These are phyloP conservation scores for Poecilia velifera DNA, from an alignment of 2,797 vertebrate genomes.

Conservation along the genomic window DNA sequence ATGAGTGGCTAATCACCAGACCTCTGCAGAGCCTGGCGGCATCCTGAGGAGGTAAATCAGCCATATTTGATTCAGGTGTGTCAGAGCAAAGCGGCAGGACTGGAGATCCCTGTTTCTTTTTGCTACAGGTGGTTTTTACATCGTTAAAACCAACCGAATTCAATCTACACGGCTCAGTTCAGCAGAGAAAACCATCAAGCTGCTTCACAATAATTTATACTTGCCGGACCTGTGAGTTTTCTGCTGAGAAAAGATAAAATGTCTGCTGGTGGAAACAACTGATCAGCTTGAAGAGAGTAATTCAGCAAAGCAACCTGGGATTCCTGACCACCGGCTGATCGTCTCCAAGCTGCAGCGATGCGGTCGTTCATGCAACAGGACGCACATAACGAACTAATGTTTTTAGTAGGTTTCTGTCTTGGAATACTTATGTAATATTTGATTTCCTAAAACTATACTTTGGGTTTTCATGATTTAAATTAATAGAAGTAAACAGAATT, in stretches of 20 bases:
- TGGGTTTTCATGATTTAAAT: background rate
- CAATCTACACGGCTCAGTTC: background rate
- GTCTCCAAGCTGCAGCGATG: slow-evolving; percentile 2
- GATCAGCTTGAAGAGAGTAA: background rate
- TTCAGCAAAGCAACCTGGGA: background rate
- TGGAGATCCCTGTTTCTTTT: background rate
- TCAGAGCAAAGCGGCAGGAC: background rate
- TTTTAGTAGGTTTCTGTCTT: background rate
- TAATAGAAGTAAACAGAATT: background rate
- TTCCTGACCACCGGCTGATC: background rate
- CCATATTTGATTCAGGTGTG: slow-evolving; percentile 3
- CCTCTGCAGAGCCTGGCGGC: background rate
- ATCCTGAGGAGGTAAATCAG: background rate
- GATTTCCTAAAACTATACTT: background rate
- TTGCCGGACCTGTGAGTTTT: background rate
- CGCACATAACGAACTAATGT: background rate
- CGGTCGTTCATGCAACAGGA: background rate
- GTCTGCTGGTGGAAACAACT: background rate
- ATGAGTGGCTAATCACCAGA: background rate
- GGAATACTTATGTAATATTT: background rate
- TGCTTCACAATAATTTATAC: background rate
- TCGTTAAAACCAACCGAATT: background rate
- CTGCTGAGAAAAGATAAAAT: background rate
- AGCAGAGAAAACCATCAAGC: background rate
- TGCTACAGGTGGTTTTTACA: background rate